Percentiles rank a stretch among this genome's conserved stretches.
Conservation (phyloP, 1,140 invertebrate genomes). For the Neodiprion lecontei region DNA sequence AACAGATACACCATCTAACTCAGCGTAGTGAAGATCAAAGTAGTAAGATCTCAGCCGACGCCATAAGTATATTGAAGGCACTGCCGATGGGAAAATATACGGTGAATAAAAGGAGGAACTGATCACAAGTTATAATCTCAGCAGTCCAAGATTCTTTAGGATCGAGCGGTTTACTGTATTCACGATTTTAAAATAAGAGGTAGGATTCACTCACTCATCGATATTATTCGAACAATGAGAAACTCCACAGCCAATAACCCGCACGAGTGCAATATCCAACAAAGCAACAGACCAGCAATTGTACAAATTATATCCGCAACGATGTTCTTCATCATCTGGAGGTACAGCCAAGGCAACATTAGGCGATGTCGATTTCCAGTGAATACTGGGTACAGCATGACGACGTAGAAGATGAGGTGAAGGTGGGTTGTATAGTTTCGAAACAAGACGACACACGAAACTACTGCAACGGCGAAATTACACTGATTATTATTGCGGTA, state of each 20-base stretch:
- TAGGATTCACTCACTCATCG: slow-evolving; percentile 32
- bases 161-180: not conserved
- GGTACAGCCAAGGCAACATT: slow-evolving; percentile 41
- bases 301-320: slow-evolving; percentile 37
- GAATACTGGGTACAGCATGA: slow-evolving; percentile 44
- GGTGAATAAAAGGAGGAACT: too few relatives aligned
- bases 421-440: slow-evolving; percentile 37
- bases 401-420: slow-evolving; percentile 33
- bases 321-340: slow-evolving; percentile 41
- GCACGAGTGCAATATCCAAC: slow-evolving; percentile 31
- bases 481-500: too few relatives aligned
- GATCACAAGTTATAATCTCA: too few relatives aligned
- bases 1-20: not conserved
- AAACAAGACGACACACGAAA: slow-evolving; percentile 38
- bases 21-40: not conserved
- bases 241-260: slow-evolving; percentile 33
- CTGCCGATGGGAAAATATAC: not conserved
- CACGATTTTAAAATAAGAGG: not conserved
- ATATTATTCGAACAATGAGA: slow-evolving; percentile 34
- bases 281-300: slow-evolving; percentile 29
- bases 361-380: slow-evolving; percentile 35
- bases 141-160: not conserved
- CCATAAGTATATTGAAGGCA: not conserved
- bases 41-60: not conserved
- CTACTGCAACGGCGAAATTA: slow-evolving; percentile 26